These are phyloP conservation scores for Ctenopoma multispine DNA, from an alignment of 2,797 vertebrate genomes.

Conservation along the genomic window DNA sequence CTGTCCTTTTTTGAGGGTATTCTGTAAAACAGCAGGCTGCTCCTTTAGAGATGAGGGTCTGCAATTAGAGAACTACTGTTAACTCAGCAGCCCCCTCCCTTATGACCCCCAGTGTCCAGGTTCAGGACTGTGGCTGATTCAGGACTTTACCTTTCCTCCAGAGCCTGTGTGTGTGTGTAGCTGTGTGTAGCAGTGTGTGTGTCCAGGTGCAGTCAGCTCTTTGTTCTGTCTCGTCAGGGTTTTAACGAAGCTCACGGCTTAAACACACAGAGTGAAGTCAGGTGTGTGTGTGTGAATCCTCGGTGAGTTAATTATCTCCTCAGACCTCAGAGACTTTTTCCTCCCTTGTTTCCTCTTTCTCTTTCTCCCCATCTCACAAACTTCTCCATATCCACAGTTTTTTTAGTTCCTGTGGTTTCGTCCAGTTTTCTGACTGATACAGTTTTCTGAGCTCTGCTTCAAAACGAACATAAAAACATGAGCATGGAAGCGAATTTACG, in stretches of 20 bases:
- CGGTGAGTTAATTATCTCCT: conserved; percentile 58
- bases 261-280: conserved; percentile 50
- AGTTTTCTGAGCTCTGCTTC: too few species aligned
- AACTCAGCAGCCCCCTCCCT: conserved; percentile 59
- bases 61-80: conserved; percentile 63
- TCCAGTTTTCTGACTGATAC: too few species aligned
- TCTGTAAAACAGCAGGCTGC: not conserved
- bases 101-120: conserved; percentile 66
- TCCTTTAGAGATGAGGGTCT: conserved; percentile 17
- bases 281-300: conserved; percentile 49
- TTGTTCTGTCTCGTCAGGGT: conserved; percentile 78
- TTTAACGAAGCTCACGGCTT: conserved; percentile 73
- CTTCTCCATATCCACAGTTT: too few species aligned
- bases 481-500: too few species aligned
- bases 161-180: conserved; percentile 14
- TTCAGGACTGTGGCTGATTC: conserved; percentile 76
- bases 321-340: conserved; percentile 39
- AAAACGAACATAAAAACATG: too few species aligned
- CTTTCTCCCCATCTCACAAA: not conserved
- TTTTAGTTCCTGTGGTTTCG: too few species aligned
- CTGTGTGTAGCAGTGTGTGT: conserved; percentile 32
- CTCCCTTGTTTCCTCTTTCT: not conserved
- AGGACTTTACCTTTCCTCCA: conserved; percentile 67
- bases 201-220: conserved; percentile 75
- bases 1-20: too few species aligned